phyloP scores from a whole-genome alignment of 2,113 vertebrate genomes.

The Serinus canaria region DNA sequence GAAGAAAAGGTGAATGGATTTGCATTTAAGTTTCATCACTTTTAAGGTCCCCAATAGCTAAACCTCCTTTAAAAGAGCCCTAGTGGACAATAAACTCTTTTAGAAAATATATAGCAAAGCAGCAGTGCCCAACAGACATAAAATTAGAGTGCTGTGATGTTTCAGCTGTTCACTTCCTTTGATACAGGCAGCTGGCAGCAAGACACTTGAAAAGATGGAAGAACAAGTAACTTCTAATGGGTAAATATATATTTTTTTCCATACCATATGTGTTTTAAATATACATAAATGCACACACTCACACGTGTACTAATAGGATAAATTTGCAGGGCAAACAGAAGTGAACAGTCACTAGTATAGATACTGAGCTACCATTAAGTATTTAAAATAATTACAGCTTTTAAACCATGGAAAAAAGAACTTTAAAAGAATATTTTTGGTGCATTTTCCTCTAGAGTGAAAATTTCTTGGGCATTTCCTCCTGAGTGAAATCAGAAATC shows the following conservation, averaged over 20 bases:
- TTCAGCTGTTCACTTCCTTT: conserved; percentile 45
- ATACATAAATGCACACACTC: not conserved
- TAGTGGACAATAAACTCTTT: conserved; percentile 40
- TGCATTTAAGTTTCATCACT: conserved; percentile 48
- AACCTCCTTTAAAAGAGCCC: conserved; percentile 35
- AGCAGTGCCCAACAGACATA: conserved; percentile 11
- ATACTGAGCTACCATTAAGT: conserved; percentile 16
- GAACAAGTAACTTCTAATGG: conserved; percentile 29
- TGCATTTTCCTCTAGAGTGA: not conserved
- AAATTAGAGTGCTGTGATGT: conserved; percentile 31
- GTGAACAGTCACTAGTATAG: not conserved
- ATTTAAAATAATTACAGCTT: conserved; percentile 51
- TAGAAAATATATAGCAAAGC: conserved; percentile 30
- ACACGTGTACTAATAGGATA: not conserved
- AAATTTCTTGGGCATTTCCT: not conserved
- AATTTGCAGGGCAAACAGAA: not conserved
- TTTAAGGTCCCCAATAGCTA: not conserved
- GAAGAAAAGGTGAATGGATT: conserved; percentile 42
- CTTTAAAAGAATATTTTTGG: not conserved
- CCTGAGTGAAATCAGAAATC: not conserved
- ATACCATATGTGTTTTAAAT: conserved; percentile 18
- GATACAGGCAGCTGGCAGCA: conserved; percentile 31
- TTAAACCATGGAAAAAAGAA: conserved; percentile 13
- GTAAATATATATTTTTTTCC: conserved; percentile 9
- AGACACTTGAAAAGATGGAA: not conserved